Evolutionary conservation across 2,797 vertebrate species (phyloP), one percentile per base, ranked within the genome.

Genomic region (Geotria australis): DNA sequence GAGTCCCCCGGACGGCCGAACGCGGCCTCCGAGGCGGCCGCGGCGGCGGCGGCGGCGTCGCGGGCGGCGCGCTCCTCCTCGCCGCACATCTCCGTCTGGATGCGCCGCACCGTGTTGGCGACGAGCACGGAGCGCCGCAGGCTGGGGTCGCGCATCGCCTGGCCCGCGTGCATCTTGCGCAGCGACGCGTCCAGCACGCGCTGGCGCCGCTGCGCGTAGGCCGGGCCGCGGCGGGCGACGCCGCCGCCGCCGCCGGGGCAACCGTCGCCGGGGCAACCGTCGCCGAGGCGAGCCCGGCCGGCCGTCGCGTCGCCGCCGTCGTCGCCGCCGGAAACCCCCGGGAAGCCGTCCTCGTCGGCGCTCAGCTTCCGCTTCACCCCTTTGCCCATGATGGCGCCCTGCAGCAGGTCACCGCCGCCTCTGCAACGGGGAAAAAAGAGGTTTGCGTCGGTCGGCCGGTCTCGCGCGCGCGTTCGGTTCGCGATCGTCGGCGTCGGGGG

Each of bases 51-150:
- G 4, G 3, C 24, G 3, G 24, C 24, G 1, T 24, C 24, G 24
- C 24, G 24, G 2, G 24, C 24, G 24, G 24, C 24, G 24, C 24
- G 24, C 38, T 38, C 24, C 24, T 38, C 24, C 24, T 38, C 24
- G 24, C 24, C 24, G 24, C 24, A 38, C 24, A 67, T 65, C 24
- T 74, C 72, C 2, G 68, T 66, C 64, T 74, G 66, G 66, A 76
- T 72, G 59, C 76, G 71, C 46, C 77, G 73, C 59, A 85, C 69
- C 1, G 79, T 80, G 67, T 81, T 83, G 49, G 73, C 74, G 11
- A 85, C 81, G 1, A 85, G 74, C 2, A 85, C 79, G 0, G 77
- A 77, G 3, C 77, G 63, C 0, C 73, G 69, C 57, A 83, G 72
- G 64, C 75, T 79, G 56, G 75, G 77, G 5, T 79, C 74, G 1